Evolutionary conservation across 2,888 invertebrate genomes (phyloP), one percentile per base, ranked within the genome.

Genomic region (Pseudococcus viburni): DNA sequence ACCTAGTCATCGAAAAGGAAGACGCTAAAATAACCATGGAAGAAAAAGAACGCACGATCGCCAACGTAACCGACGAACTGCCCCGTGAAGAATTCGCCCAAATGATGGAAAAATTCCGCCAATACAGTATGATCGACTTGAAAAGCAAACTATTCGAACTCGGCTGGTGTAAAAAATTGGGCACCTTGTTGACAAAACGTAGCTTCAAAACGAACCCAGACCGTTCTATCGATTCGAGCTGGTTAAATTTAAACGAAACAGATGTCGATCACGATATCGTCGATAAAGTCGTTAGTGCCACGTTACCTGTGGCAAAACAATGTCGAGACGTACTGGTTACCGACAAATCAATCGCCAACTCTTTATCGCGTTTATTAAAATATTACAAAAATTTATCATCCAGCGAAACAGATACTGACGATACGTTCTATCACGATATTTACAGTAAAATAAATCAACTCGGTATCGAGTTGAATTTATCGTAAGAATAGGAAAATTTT

Each of bases 1-100:
- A 95, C 91, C 91, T 95, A 26, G 91, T 94, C 9, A 90, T 93
- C 0, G 95, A 95, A 90, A 91, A 92, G 73, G 91, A 92, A 86
- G 90, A 90, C 55, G 90, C 90, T 0, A 89, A 89, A 84, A 22
- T 64, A 59, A 90, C 89, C 22, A 48, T 89, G 17, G 64, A 86
- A 73, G 88, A 89, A 84, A 51, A 89, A 68, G 88, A 68, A 15
- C 87, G 84, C 59, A 19, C 26, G 4, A 39, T 85, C 12, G 59
- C 19, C 4, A 90, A 15, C 88, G 90, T 12, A 84, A 90, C 33
- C 90, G 90, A 19, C 85, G 89, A 17, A 90, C 90, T 91, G 22
- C 91, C 92, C 48, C 91, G 91, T 46, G 90, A 90, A 48, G 85
- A 88, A 85, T 77, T 88, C 84, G 91, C 91, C 1, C 91, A 92